Conservation (phyloP, 1,140 invertebrate genomes). For the Cardiocondyla obscurior region DNA sequence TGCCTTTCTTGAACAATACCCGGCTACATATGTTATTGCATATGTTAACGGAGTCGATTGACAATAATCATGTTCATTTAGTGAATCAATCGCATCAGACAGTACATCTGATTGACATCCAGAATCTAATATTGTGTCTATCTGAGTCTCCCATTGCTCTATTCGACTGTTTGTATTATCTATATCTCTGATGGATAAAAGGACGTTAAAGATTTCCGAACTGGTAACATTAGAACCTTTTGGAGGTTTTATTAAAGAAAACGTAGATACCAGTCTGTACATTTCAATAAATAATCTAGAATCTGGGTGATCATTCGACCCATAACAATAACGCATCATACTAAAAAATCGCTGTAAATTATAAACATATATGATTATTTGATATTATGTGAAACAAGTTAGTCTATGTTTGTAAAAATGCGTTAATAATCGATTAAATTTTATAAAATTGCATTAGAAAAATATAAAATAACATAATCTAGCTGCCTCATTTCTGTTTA, state of each 20-base stretch:
- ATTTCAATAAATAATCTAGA: slow-evolving; percentile 28
- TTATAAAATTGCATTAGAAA: no score
- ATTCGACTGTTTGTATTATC: not conserved
- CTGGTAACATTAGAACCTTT: slow-evolving; percentile 3
- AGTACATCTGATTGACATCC: no score
- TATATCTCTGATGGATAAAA: slow-evolving; percentile 21
- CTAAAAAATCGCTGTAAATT: slow-evolving; percentile 34
- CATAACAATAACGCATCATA: slow-evolving; percentile 19
- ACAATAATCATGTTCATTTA: slow-evolving; percentile 15
- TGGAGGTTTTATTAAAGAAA: slow-evolving; percentile 1
- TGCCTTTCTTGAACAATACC: no score
- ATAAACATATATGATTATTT: no score
- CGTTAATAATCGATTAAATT: no score
- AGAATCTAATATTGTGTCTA: not conserved
- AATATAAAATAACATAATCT: no score
- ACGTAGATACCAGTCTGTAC: slow-evolving; percentile 17
- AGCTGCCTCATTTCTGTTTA: no score
- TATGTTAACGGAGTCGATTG: no score
- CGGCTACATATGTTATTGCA: no score
- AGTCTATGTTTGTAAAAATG: no score
- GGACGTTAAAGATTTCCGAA: slow-evolving; percentile 13
- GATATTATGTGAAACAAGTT: no score
- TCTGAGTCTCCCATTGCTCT: slow-evolving; percentile 2
- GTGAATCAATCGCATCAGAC: no score
- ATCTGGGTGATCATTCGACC: not conserved